These are phyloP conservation scores for Cebus imitator DNA, from an alignment of 2,113 vertebrate species.

Conservation along the genomic window DNA sequence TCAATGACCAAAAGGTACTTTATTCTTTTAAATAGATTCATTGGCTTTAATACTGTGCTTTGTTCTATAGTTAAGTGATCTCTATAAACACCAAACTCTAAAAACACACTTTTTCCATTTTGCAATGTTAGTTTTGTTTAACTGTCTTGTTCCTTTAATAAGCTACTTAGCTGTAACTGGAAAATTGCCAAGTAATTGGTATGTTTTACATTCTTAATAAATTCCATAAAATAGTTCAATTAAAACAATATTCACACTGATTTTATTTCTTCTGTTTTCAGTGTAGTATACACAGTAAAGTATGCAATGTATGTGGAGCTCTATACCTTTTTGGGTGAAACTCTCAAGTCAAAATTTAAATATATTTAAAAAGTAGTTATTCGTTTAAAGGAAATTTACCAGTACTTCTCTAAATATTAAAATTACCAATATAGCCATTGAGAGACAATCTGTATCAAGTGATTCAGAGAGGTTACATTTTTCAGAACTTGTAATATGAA, in stretches of 20 bases:
- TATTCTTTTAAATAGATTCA: not conserved
- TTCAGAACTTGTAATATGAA: not conserved
- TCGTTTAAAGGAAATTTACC: not conserved
- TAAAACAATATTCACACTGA: not conserved
- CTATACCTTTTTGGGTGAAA: not conserved
- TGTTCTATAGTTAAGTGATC: conserved; percentile 14
- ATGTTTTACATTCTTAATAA: not conserved
- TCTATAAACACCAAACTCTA: not conserved
- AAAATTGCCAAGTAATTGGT: not conserved
- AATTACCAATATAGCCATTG: not conserved
- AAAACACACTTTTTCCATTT: not conserved
- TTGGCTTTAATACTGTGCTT: not conserved
- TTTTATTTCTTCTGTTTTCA: conserved; percentile 38
- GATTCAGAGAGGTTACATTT: not conserved
- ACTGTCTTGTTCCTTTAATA: not conserved
- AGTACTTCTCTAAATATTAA: not conserved
- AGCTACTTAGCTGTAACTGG: not conserved
- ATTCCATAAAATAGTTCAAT: not conserved
- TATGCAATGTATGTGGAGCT: not conserved
- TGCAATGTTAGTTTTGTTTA: not conserved
- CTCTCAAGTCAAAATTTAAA: not conserved
- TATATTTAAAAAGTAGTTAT: not conserved
- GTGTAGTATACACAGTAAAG: not conserved
- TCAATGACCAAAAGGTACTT: not conserved
- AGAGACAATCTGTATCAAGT: not conserved